These are phyloP conservation scores for Eilema caniola DNA, from an alignment of 2,888 invertebrate species.

Conservation along the genomic window DNA sequence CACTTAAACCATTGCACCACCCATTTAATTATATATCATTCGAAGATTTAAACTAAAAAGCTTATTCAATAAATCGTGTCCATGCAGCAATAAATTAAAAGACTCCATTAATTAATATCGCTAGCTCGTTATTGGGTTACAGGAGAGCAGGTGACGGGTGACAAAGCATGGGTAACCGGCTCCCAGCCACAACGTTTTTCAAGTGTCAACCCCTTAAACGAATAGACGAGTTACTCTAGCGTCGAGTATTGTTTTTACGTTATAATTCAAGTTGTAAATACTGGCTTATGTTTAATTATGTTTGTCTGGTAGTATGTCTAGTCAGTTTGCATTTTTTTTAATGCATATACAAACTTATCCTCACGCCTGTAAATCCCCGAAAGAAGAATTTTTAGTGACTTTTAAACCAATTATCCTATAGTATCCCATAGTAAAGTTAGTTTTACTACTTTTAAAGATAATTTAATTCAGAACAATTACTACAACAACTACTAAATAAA, in stretches of 20 bases:
- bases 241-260: constrained; percentile 10
- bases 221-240: constrained; percentile 1
- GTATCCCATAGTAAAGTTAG: no score
- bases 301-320: background rate
- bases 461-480: no score
- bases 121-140: constrained; percentile 44
- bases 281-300: background rate
- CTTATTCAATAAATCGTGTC: background rate
- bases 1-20: no score
- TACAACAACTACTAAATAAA: no score
- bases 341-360: no score
- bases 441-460: no score
- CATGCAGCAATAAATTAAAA: constrained; percentile 21
- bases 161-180: constrained; percentile 67
- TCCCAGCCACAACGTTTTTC: constrained; percentile 67
- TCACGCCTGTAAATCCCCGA: no score
- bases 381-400: no score
- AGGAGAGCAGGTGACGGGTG: constrained; percentile 59
- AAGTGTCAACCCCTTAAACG: constrained; percentile 47
- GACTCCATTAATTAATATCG: constrained; percentile 33
- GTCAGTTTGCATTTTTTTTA: background rate
- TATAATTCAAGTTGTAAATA: constrained; percentile 8
- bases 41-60: background rate
- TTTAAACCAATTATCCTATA: no score
- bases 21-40: background rate